These are phyloP conservation scores for Anniella stebbinsi DNA, from an alignment of 2,797 vertebrate species.

Conservation along the genomic window DNA sequence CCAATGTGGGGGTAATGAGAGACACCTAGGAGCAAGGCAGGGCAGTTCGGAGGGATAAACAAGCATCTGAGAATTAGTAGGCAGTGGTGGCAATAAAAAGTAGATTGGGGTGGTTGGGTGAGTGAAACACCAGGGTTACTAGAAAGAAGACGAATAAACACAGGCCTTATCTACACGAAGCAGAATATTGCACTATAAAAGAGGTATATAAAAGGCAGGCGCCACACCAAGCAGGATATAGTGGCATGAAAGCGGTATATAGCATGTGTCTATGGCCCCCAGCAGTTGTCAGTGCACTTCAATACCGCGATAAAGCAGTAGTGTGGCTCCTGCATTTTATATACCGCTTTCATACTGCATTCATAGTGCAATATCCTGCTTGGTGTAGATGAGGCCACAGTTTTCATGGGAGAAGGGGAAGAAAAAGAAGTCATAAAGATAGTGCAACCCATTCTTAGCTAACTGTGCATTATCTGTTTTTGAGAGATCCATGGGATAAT, in stretches of 20 bases:
- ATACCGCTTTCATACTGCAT: too few relatives aligned
- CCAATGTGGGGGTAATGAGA: slow-evolving; percentile 29
- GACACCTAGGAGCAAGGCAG: neutral
- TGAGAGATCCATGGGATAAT: slow-evolving; percentile 37
- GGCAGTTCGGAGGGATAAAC: neutral
- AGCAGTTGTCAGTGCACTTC: too few relatives aligned
- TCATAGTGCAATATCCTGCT: too few relatives aligned
- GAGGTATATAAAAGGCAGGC: too few relatives aligned
- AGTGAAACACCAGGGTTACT: neutral
- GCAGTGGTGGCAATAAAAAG: neutral
- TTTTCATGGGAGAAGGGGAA: neutral
- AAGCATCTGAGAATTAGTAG: slow-evolving; percentile 3
- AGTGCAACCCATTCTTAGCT: neutral
- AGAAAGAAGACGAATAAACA: neutral
- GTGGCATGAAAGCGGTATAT: too few relatives aligned
- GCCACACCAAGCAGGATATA: too few relatives aligned
- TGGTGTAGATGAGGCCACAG: too few relatives aligned
- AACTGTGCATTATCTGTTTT: slow-evolving; percentile 10
- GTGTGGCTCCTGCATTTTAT: too few relatives aligned
- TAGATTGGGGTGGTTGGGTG: neutral
- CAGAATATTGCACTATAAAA: too few relatives aligned
- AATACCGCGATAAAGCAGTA: too few relatives aligned
- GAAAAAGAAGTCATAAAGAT: neutral
- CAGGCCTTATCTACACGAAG: too few relatives aligned
- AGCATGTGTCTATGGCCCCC: too few relatives aligned